A percentile compares a stretch with the other conserved stretches of the same genome.
phyloP scores from a whole-genome alignment of 1,140 invertebrate genomes.

The Elymnias hypermnestra region DNA sequence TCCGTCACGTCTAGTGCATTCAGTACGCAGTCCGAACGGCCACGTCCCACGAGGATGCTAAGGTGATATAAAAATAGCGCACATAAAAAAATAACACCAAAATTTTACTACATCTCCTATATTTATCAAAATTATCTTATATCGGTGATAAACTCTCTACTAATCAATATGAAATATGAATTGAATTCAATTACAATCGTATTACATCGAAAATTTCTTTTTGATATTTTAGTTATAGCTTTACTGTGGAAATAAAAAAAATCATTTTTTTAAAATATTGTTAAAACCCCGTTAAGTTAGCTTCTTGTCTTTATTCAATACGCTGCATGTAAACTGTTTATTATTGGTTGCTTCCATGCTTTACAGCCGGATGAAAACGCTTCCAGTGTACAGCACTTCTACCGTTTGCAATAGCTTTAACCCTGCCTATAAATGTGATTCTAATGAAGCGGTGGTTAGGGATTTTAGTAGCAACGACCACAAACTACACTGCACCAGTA shows the following conservation, averaged over 20 bases:
- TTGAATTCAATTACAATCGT: too few species aligned
- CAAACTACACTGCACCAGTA: conserved; percentile 20
- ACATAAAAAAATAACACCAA: not conserved
- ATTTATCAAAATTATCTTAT: too few species aligned
- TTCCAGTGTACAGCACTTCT: conserved; percentile 22
- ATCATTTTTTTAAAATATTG: too few species aligned
- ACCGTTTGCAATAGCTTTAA: conserved; percentile 17
- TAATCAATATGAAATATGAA: too few species aligned
- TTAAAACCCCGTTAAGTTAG: too few species aligned
- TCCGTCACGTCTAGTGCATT: conserved; percentile 93
- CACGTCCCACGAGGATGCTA: conserved; percentile 80
- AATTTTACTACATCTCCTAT: too few species aligned
- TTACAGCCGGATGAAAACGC: conserved; percentile 36
- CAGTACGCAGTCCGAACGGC: conserved; percentile 93
- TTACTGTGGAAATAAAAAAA: too few species aligned
- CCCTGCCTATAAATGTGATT: conserved; percentile 14
- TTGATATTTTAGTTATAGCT: too few species aligned
- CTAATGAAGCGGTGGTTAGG: conserved; percentile 6
- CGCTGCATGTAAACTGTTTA: conserved; percentile 16
- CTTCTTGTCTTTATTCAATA: not conserved
- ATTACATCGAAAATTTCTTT: too few species aligned
- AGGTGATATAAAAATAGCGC: conserved; percentile 37
- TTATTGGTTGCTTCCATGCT: conserved; percentile 24
- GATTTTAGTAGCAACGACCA: conserved; percentile 12
- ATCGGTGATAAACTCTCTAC: too few species aligned